Base-by-base conservation (phyloP, 2,797 vertebrate species). In the Xenops minutus region DNA sequence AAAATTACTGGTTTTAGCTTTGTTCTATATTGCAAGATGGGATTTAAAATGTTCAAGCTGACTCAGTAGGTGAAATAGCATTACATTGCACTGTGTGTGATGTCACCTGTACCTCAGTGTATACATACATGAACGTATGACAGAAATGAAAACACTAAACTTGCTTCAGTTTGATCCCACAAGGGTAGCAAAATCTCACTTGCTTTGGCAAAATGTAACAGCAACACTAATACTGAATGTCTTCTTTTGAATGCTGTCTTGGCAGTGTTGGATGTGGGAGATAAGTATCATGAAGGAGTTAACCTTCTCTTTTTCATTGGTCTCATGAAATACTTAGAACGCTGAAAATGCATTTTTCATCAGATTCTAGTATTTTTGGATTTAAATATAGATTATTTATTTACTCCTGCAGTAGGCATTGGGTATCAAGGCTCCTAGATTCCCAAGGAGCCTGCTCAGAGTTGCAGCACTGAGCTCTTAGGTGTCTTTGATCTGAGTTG, bases 351-450 rank as follows among this genome's bases (percentile, higher is more conserved):
- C 85, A 61, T 72, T 72, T 72, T 90, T 76, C 18, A 92, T 18
- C 26, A 79, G 30, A 41, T 68, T 92, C 23, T 21, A 41, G 23
- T 76, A 39, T 69, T 76, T 92, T 64, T 73, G 29, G 26, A 48
- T 72, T 89, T 93, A 64, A 55, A 72, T 79, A 61, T 66, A 37
- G 36, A 66, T 87, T 84, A 85, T 86, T 92, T 93, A 72, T 89
- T 92, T 84, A 62, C 43, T 69, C 2, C 55, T 58, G 79, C 71
- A 63, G 55, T 48, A 39, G 67, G n/a, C 21, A 4, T 27, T 62
- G 15, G 10, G 3, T 55, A 39, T 68, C 24, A 58, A 81, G 58
- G 68, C 37, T 74, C 11, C 49, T 6, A 34, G 51, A 20, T 88
- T 46, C 69, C 62, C 21, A 55, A 36, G 89, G 77, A 85, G 3